These are phyloP conservation scores for Platyrinchus mystaceus DNA, from an alignment of 2,797 vertebrate species.

Conservation along the genomic window DNA sequence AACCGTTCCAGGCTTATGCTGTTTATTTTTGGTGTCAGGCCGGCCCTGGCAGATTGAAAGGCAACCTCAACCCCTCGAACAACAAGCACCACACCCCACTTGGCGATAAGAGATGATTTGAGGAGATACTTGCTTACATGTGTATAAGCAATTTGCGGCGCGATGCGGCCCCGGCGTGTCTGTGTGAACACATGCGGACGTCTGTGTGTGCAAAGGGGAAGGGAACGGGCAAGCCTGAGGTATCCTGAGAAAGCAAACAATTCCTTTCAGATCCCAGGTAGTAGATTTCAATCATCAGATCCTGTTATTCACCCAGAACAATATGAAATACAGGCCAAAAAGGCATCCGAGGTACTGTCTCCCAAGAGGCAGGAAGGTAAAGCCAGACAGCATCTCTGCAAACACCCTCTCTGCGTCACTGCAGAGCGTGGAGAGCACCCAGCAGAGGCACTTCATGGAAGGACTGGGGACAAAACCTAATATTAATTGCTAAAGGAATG, in stretches of 20 bases:
- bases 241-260: slow-evolving; percentile 62
- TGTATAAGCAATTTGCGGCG: slow-evolving; percentile 82
- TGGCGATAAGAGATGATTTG: slow-evolving; percentile 90
- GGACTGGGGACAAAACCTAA: background rate
- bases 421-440: background rate
- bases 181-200: background rate
- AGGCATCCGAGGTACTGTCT: background rate
- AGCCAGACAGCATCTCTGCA: background rate
- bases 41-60: slow-evolving; percentile 78
- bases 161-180: slow-evolving; percentile 51
- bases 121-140: slow-evolving; percentile 87
- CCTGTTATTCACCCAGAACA: slow-evolving; percentile 65
- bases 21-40: slow-evolving; percentile 85
- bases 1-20: slow-evolving; percentile 78
- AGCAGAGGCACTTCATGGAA: background rate
- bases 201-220: slow-evolving; percentile 49
- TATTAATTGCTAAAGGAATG: background rate
- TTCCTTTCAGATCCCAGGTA: slow-evolving; percentile 49
- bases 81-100: slow-evolving; percentile 81
- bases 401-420: background rate
- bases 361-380: background rate
- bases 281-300: slow-evolving; percentile 76
- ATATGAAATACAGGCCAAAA: background rate
- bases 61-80: slow-evolving; percentile 80
- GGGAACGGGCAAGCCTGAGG: slow-evolving; percentile 11